A percentile compares a stretch with the other conserved stretches of the same genome.
phyloP scores from a whole-genome alignment of 2,113 vertebrate genomes.

The Pluvialis apricaria region DNA sequence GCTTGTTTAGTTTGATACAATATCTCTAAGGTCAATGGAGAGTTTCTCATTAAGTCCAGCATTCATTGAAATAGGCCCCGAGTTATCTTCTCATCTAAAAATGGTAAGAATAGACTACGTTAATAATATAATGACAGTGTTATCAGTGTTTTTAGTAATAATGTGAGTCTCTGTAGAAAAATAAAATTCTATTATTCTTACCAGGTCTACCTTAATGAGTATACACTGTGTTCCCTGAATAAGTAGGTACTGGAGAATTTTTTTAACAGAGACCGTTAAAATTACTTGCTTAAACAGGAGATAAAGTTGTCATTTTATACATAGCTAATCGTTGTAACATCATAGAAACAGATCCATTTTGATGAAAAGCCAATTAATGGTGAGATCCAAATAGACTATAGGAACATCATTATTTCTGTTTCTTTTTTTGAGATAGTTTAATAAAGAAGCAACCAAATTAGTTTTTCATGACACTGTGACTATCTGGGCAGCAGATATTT shows the following conservation, averaged over 20 bases:
- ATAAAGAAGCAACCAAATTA: not conserved
- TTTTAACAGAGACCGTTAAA: not conserved
- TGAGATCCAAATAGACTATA: not conserved
- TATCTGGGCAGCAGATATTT: not conserved
- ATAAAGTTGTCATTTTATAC: not conserved
- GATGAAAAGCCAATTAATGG: not conserved
- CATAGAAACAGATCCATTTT: not conserved
- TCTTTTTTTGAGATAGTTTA: not conserved
- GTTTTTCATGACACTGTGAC: not conserved
- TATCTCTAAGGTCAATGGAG: not conserved
- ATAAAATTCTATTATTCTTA: not conserved
- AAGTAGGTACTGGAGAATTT: not conserved
- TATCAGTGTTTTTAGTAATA: not conserved
- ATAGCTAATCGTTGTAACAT: not conserved
- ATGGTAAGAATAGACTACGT: not conserved
- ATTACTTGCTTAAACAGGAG: not conserved
- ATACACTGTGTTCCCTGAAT: not conserved
- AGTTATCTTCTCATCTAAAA: not conserved
- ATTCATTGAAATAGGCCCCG: not conserved
- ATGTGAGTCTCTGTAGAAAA: not conserved
- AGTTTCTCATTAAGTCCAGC: not conserved
- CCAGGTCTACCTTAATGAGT: not conserved
- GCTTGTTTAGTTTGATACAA: not conserved
- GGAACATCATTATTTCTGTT: not conserved
- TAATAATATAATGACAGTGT: not conserved